Conservation (phyloP, 2,113 vertebrate genomes). For the Trichomycterus rosablanca region DNA sequence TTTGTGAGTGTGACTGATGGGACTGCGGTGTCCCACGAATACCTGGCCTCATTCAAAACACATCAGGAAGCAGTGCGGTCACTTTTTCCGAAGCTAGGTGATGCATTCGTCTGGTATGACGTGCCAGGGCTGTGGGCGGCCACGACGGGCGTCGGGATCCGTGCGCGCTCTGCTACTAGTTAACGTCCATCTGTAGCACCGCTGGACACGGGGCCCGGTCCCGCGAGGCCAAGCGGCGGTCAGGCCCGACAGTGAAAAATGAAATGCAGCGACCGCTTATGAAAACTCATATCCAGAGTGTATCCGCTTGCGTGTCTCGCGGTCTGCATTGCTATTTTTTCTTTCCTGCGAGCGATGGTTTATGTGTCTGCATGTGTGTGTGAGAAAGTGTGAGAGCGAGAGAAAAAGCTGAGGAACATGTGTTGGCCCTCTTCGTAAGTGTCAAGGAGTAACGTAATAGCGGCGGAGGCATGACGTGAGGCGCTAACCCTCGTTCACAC, state of each 20-base stretch:
- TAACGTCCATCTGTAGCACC: constrained; percentile 59
- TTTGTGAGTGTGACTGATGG: constrained; percentile 19
- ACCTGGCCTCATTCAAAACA: constrained; percentile 65
- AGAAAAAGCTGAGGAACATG: constrained; percentile 40
- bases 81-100: constrained; percentile 63
- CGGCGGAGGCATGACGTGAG: constrained; percentile 41
- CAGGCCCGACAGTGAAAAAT: constrained; percentile 55
- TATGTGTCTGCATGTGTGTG: constrained; percentile 25
- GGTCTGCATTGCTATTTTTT: constrained; percentile 25
- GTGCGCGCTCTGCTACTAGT: constrained; percentile 57
- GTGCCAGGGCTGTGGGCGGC: constrained; percentile 53
- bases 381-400: constrained; percentile 3
- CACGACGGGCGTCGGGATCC: constrained; percentile 41
- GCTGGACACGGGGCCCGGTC: constrained; percentile 41
- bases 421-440: constrained; percentile 54
- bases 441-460: constrained; percentile 51
- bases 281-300: constrained; percentile 46
- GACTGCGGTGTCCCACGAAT: constrained; percentile 45
- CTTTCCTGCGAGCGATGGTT: constrained; percentile 11
- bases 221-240: constrained; percentile 48
- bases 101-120: constrained; percentile 66
- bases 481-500: constrained; percentile 38
- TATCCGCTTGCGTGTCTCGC: constrained; percentile 59
- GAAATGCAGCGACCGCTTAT: constrained; percentile 55
- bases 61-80: constrained; percentile 64